Conservation (phyloP, 2,888 invertebrate genomes). For the Anoncus sp. region DNA sequence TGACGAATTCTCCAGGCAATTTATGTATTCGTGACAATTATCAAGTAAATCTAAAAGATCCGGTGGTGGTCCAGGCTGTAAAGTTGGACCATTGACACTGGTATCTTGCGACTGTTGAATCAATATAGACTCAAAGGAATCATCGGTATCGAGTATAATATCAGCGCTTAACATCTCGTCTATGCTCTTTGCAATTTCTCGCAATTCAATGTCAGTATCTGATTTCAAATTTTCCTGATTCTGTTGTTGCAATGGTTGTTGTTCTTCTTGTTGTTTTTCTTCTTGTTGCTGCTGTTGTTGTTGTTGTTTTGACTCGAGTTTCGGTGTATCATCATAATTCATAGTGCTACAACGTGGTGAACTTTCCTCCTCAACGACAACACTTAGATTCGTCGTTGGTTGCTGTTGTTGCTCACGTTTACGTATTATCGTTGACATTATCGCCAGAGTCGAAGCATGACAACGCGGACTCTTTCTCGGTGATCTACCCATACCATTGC, state of each 20-base stretch:
- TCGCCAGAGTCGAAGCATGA: constrained; percentile 94
- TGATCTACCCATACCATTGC: constrained; percentile 83
- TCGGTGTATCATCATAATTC: constrained; percentile 62
- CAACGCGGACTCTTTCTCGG: constrained; percentile 94
- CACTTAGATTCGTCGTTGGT: constrained; percentile 59
- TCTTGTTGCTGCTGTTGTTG: constrained; percentile 30
- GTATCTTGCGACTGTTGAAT: constrained; percentile 61
- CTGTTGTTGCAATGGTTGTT: constrained; percentile 55
- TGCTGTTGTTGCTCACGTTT: constrained; percentile 79
- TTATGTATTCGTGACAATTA: constrained; percentile 77
- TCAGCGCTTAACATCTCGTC: constrained; percentile 83
- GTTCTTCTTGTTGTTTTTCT: constrained; percentile 51
- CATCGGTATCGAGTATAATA: constrained; percentile 84
- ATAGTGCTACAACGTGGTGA: constrained; percentile 47
- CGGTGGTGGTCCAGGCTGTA: constrained; percentile 76
- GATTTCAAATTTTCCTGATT: constrained; percentile 67
- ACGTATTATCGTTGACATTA: constrained; percentile 85
- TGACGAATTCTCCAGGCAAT: constrained; percentile 79
- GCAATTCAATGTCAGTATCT: constrained; percentile 77
- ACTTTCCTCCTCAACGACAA: constrained; percentile 70
- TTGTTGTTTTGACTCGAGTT: constrained; percentile 65
- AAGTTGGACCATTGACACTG: constrained; percentile 55
- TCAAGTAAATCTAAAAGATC: constrained; percentile 80
- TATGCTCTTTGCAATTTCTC: constrained; percentile 82
- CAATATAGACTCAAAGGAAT: constrained; percentile 82